Evolutionary conservation across 2,888 invertebrate species (phyloP).

Genomic region (Nemotelus pantherinus): DNA sequence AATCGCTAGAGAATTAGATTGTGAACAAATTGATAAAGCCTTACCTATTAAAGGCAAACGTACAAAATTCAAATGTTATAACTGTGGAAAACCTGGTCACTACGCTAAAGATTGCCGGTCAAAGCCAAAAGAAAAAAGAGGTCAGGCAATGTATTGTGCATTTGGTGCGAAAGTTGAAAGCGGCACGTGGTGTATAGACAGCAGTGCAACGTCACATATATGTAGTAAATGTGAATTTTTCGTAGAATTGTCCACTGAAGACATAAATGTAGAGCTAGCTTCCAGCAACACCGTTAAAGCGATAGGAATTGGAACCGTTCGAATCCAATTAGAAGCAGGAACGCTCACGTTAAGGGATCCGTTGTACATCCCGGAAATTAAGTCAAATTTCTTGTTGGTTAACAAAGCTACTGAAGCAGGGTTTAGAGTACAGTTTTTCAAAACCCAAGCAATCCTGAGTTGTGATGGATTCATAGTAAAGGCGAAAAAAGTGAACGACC

Average conservation of each 20-base stretch:
- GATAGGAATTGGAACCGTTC: neutral
- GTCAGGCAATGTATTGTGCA: neutral
- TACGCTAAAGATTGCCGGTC: neutral
- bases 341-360: neutral
- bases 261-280: neutral
- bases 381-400: neutral
- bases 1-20: neutral
- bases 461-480: neutral
- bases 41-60: neutral
- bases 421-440: neutral
- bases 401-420: neutral
- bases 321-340: neutral
- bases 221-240: neutral
- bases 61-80: too few relatives aligned
- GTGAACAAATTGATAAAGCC: neutral
- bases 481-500: neutral
- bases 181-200: neutral
- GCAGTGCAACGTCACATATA: neutral
- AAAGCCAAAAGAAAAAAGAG: neutral
- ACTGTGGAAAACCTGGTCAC: too few relatives aligned
- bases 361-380: neutral
- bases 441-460: neutral
- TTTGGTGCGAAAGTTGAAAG: too few relatives aligned
- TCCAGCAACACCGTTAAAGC: neutral
- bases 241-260: neutral